Conservation (phyloP, 2,797 vertebrate genomes). For the Aphelocoma californica region DNA sequence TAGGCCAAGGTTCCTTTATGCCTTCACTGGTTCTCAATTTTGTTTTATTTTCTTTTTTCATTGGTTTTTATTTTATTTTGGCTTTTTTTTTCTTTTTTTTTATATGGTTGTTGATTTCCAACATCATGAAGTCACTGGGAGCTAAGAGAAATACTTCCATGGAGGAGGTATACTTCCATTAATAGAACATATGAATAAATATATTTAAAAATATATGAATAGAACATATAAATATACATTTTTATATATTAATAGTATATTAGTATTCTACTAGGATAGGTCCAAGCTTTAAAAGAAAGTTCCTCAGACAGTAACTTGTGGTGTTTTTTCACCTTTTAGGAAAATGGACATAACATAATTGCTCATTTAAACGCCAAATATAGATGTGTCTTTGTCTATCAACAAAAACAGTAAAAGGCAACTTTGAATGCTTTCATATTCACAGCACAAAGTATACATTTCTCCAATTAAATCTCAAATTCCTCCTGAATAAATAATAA, state of each 20-base stretch:
- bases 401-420: neutral
- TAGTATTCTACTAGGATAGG: neutral
- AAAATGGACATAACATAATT: neutral
- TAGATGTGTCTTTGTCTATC: neutral
- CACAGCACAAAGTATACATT: neutral
- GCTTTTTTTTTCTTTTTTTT: neutral
- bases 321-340: neutral
- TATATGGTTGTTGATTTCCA: neutral
- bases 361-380: neutral
- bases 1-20: slow-evolving; percentile 83
- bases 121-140: neutral
- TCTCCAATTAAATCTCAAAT: neutral
- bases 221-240: neutral
- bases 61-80: slow-evolving; percentile 20
- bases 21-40: slow-evolving; percentile 77
- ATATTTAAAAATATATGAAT: neutral
- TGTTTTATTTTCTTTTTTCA: neutral
- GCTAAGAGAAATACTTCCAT: neutral
- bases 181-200: neutral
- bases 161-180: neutral
- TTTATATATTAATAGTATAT: neutral
- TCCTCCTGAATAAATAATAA: neutral
- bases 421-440: neutral
- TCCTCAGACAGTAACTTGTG: neutral
- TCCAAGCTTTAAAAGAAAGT: neutral